phyloP scores from a whole-genome alignment of 2,113 vertebrate genomes.

The Neotragus pygmaeus region DNA sequence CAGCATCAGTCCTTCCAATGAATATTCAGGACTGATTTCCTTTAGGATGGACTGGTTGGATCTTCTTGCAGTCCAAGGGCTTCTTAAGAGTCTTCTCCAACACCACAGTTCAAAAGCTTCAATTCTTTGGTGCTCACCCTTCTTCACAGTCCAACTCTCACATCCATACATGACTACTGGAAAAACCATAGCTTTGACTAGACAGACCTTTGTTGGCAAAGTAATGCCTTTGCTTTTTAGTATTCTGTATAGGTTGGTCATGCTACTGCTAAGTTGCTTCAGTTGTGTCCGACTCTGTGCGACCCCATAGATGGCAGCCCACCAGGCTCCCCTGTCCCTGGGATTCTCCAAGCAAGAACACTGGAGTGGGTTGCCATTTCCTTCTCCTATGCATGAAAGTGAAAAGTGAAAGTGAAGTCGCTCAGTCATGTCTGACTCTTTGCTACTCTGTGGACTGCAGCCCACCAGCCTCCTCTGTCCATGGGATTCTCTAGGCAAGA shows the following conservation, averaged over 20 bases:
- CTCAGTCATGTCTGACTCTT: too few relatives aligned
- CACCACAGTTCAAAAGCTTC: neutral
- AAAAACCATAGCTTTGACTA: neutral
- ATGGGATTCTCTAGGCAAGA: too few relatives aligned
- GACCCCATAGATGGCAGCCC: too few relatives aligned
- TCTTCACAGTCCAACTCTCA: neutral
- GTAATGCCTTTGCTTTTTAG: neutral
- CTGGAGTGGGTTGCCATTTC: too few relatives aligned
- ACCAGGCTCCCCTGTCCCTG: too few relatives aligned
- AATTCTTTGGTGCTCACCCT: neutral
- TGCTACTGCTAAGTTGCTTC: too few relatives aligned
- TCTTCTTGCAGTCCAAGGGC: neutral
- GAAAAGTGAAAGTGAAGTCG: too few relatives aligned
- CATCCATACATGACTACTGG: neutral
- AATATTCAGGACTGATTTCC: neutral
- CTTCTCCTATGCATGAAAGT: too few relatives aligned
- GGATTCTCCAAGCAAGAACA: too few relatives aligned
- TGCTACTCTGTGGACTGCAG: too few relatives aligned
- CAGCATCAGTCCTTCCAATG: neutral
- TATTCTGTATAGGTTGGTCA: neutral
- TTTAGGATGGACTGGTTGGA: neutral
- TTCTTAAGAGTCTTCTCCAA: neutral
- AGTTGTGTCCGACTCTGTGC: too few relatives aligned
- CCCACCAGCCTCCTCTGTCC: too few relatives aligned
- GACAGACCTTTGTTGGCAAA: neutral